Evolutionary conservation across 2,797 vertebrate species (phyloP).

Genomic region (Girardinus metallicus): DNA sequence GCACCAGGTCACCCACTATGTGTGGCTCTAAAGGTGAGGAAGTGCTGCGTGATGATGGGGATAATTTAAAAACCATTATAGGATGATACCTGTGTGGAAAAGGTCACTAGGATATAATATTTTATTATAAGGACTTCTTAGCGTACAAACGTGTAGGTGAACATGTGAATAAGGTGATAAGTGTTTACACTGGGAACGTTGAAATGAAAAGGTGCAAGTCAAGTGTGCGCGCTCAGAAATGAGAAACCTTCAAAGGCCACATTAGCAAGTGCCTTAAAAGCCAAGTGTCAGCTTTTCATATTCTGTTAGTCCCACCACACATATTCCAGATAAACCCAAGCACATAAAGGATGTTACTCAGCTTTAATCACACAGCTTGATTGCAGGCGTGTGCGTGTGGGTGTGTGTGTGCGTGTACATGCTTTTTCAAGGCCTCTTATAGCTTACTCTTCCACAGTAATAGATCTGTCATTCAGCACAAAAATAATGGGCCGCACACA

Average conservation of each 20-base stretch:
- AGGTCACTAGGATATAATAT: not conserved
- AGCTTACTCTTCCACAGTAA: conserved; percentile 61
- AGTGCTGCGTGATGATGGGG: not conserved
- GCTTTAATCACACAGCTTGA: conserved; percentile 64
- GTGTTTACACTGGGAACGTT: conserved; percentile 27
- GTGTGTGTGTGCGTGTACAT: conserved; percentile 23
- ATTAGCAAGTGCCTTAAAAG: conserved; percentile 70
- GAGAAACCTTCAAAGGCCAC: conserved; percentile 66
- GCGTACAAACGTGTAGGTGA: not conserved
- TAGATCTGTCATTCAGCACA: conserved; percentile 73
- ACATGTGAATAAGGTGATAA: conserved; percentile 31
- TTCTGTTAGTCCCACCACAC: conserved; percentile 32
- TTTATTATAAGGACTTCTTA: not conserved
- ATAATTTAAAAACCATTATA: conserved; percentile 4
- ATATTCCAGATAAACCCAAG: conserved; percentile 30
- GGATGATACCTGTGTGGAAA: not conserved
- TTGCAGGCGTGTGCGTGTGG: not conserved
- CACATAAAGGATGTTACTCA: conserved; percentile 51
- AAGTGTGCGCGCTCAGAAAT: conserved; percentile 23
- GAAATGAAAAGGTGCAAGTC: conserved; percentile 9
- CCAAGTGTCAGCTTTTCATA: conserved; percentile 66
- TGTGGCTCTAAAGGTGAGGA: not conserved
- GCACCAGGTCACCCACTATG: not conserved
- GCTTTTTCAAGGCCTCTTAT: conserved; percentile 61
- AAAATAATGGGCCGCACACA: conserved; percentile 51